Evolutionary conservation across 2,113 vertebrate species (phyloP), one percentile per base, ranked within the genome.

Genomic region (Carassius auratus): DNA sequence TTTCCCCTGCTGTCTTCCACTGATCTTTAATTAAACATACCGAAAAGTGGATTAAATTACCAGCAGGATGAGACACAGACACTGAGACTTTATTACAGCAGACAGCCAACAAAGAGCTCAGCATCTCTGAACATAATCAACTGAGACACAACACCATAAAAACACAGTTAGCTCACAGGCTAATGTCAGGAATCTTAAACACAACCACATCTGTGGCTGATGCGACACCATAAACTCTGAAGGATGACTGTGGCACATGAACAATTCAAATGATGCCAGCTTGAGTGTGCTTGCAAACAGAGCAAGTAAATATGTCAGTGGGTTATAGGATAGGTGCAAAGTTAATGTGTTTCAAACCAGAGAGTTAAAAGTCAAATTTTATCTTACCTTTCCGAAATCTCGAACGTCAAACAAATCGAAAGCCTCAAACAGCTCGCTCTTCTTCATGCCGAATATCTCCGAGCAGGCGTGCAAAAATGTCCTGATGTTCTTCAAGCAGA

Each of bases 401-500:
- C 97, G 96, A 85, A 99, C 97, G 0, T 99, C 98, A 69, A 99
- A 99, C 85, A 99, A 94, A 94, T 99, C 98, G 50, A 99, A 99
- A 2, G 98, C 97, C 90, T 99, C 98, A n/a, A 99, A 99, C 84
- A 99, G 96, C 89, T 99, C 98, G 15, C 95, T 97, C 89, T 97
- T 99, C 95, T 96, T 99, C 97, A 99, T 98, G 33, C 95, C 95
- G 90, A 99, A 99, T 2, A 92, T 94, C 57, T 99, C 97, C 19
- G 92, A 95, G 91, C 98, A 99, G 4, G 95, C 96, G 0, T 88
- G 89, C 90, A 99, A 95, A 89, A 99, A 99, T 0, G 98, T 99
- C 89, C 98, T 94, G 94, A 99, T 99, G 82, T 99, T 99, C 95
- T 99, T 99, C 95, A 99, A 91, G 92, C 98, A 99, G 77, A 99